Evolutionary conservation across 53 echinoderm and acorn worm species (phyloP), one percentile per base, ranked within the genome.

Genomic region (Glandiceps talaboti): DNA sequence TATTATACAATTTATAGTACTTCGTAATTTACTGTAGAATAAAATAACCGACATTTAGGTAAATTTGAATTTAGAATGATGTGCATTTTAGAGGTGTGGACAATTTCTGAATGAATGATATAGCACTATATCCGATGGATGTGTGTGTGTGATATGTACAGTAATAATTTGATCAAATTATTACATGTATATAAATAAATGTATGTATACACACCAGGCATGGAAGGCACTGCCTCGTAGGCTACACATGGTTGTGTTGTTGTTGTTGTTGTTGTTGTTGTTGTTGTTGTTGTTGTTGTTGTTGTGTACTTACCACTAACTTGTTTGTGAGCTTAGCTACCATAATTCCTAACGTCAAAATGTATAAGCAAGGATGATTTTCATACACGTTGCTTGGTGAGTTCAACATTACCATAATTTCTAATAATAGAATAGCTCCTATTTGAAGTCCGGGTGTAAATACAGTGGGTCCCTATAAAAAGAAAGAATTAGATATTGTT

Each of bases 361-460:
- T 77, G 80, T 89, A 99, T 29, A 99, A 30, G 29, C 91, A 89
- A 0, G 89, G 91, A 33, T 91, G 80, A 1, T 75, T 83, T 79
- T 91, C 86, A 45, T 83, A 99, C 31, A 99, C 79, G 31, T 79
- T 77, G 0, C 75, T 89, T 76, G 82, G 94, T 14, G 99, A 99
- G 33, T 86, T 93, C 73, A 81, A 73, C 86, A 88, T 90, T 81
- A 99, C 87, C 72, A 94, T 83, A 0, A 88, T 27, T 28, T 81
- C 91, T 29, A 99, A 79, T 6, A 91, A 84, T 14, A 99, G 85
- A 27, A 99, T 84, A 0, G 91, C 33, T 10, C 89, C 82, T n/a
- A 99, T 91, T 79, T 99, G 99, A 74, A 99, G 85, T 12, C 91
- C 74, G 26, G 99, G 99, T 0, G 99, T 87, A 74, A 99, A 86